Percentiles rank a stretch among this genome's conserved stretches.
These are phyloP conservation scores for Tachina lurida DNA, from an alignment of 2,888 invertebrate species.

Conservation along the genomic window DNA sequence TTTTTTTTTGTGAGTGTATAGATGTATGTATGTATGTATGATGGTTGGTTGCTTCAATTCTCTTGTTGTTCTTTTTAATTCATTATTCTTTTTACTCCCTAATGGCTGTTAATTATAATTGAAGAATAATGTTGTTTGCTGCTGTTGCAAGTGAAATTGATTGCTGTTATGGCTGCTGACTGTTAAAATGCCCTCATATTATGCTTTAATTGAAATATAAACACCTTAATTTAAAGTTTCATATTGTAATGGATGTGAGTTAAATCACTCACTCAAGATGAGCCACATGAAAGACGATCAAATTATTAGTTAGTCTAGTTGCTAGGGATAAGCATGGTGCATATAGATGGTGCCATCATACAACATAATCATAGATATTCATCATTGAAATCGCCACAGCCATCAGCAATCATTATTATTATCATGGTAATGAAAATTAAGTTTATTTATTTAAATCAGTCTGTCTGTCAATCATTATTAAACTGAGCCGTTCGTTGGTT, in stretches of 20 bases:
- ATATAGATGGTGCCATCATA: constrained; percentile 35
- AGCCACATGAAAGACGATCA: constrained; percentile 28
- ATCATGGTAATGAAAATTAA: constrained; percentile 24
- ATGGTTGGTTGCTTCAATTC: constrained; percentile 41
- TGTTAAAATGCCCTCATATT: constrained; percentile 66
- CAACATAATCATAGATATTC: constrained; percentile 17
- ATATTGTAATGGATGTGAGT: constrained; percentile 33
- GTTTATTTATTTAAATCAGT: constrained; percentile 63
- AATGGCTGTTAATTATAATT: constrained; percentile 65
- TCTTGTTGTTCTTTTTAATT: constrained; percentile 55
- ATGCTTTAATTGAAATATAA: constrained; percentile 70
- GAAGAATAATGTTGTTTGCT: constrained; percentile 36
- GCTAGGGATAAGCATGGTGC: constrained; percentile 21
- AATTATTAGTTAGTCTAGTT: constrained; percentile 36
- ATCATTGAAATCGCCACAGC: constrained; percentile 1
- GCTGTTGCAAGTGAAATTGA: constrained; percentile 37
- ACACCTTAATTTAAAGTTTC: constrained; percentile 64
- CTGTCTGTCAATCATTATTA: constrained; percentile 66
- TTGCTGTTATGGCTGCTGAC: constrained; percentile 32
- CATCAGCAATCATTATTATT: neutral
- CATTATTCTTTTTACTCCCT: constrained; percentile 60
- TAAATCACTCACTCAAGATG: neutral
- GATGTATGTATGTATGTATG: neutral
- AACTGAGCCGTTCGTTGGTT: constrained; percentile 53
- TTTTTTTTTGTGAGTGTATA: neutral